Evolutionary conservation across 2,797 vertebrate species (phyloP), one percentile per base, ranked within the genome.

Genomic region (Oceanodroma leucorhoa): DNA sequence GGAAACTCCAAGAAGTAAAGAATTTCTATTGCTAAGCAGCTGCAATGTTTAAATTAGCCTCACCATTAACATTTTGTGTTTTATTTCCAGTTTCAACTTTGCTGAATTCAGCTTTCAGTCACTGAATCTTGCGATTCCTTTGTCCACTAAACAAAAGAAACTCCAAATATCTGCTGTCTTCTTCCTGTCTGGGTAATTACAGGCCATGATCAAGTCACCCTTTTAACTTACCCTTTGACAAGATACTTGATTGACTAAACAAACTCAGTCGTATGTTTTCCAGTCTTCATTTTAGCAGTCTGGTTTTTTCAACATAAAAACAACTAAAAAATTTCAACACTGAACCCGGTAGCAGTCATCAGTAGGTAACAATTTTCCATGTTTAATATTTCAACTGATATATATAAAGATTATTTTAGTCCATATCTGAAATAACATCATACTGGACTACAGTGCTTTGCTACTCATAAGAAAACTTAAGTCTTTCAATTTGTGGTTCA

Each of bases 21-120:
- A 80, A 71, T 93, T 95, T 87, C 75, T 91, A 92, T 61, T 54
- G 84, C 92, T 78, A 88, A 89, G 72, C 91, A 96, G 91, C 91
- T 96, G 89, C 94, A 81, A 78, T 76, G 94, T 94, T 94, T 93
- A 95, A 96, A 93, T 96, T 94, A 96, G 81, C 67, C 65, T 86
- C 72, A 89, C 87, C 83, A 89, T 94, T 92, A 95, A 95, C 87
- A 89, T 87, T 95, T 92, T 89, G 62, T 69, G 77, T 20, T 95
- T 94, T 72, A 83, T 96, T 93, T 83, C 65, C 84, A 91, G 71
- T 93, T 93, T 86, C 82, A 86, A 54, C 89, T 96, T 88, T 83
- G 94, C 94, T 95, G 92, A 96, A 87, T 88, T 95, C 94, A 95
- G 92, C 93, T 90, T 96, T 95, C 89, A 93, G 71, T 53, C 71